phyloP scores from a whole-genome alignment of 1,140 invertebrate species.

The Drosophila varians region DNA sequence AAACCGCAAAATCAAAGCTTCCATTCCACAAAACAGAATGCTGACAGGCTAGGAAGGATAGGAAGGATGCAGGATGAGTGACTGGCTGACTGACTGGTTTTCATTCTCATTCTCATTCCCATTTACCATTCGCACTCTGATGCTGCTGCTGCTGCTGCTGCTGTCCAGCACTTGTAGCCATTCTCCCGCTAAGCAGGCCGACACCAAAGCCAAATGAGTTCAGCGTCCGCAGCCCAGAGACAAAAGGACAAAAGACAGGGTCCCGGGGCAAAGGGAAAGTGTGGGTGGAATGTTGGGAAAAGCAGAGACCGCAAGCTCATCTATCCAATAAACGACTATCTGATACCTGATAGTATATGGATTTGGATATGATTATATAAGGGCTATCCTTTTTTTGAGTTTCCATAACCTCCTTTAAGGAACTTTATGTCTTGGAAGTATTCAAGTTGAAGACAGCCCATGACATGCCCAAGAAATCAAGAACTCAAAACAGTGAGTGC shows the following conservation, averaged over 20 bases:
- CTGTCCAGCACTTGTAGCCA: constrained; percentile 58
- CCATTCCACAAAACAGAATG: constrained; percentile 29
- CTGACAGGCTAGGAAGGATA: constrained; percentile 28
- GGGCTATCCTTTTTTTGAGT: too few relatives aligned
- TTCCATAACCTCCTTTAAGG: too few relatives aligned
- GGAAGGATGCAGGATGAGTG: constrained; percentile 34
- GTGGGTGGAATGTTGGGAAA: not conserved
- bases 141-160: not conserved
- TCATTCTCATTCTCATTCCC: constrained; percentile 5
- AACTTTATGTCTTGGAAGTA: too few relatives aligned
- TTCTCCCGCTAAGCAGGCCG: constrained; percentile 61
- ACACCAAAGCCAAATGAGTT: constrained; percentile 75
- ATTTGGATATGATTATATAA: too few relatives aligned
- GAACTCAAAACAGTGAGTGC: not conserved
- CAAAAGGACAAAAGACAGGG: constrained; percentile 14
- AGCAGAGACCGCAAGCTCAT: not conserved
- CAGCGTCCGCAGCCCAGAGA: constrained; percentile 45
- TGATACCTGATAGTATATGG: not conserved
- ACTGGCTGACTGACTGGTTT: constrained; percentile 28
- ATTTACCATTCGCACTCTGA: not conserved
- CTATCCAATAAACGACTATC: not conserved
- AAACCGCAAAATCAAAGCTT: constrained; percentile 71
- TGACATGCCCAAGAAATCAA: not conserved
- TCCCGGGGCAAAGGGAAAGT: constrained; percentile 9
- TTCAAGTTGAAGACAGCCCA: too few relatives aligned